Evolutionary conservation across 2,888 invertebrate genomes (phyloP), one percentile per base, ranked within the genome.

Genomic region (Mycogona germanica): DNA sequence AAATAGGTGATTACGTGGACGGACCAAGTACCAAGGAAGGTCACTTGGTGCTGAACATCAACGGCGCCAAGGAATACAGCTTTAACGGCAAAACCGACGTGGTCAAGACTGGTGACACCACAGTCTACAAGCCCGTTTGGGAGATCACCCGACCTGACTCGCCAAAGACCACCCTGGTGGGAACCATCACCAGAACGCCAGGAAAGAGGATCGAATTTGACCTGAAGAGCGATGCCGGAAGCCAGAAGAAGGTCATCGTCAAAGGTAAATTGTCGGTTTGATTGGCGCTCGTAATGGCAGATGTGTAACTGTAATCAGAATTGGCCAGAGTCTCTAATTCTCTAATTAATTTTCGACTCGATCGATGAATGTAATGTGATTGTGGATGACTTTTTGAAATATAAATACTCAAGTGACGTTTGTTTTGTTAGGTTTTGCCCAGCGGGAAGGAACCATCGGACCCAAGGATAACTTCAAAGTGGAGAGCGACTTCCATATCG

Each of bases 121-220:
- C 23, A 9, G 14, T 23, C 21, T 52, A 45, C 25, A 29, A 44
- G 21, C 32, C 44, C 19, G 26, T 23, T 44, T 52, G 52, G 52
- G 52, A 44, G 35, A 19, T 52, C 12, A 44, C 44, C n/a, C 44
- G 32, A 25, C 45, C 52, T 14, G 35, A 23, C 17, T 3, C 40
- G 3, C 21, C 9, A n/a, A 30, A 40, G 7, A 40, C 40, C 19
- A 25, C 19, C 6, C 7, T 52, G 17, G 23, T 14, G 26, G 52
- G 52, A 2, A 52, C 40, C n/a, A 45, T 52, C 14, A 32, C n/a
- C 6, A 42, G 30, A 12, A 52, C 52, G 6, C 32, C 35, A 14
- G 52, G 52, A 7, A 52, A 52, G 25, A 52, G 45, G 35, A 30
- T 52, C 9, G 52, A 45, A 17, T 28, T 52, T 45, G 52, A 52